A percentile compares a stretch with the other conserved stretches of the same genome.
Conservation (phyloP, 2,113 vertebrate species). For the Numenius arquata region DNA sequence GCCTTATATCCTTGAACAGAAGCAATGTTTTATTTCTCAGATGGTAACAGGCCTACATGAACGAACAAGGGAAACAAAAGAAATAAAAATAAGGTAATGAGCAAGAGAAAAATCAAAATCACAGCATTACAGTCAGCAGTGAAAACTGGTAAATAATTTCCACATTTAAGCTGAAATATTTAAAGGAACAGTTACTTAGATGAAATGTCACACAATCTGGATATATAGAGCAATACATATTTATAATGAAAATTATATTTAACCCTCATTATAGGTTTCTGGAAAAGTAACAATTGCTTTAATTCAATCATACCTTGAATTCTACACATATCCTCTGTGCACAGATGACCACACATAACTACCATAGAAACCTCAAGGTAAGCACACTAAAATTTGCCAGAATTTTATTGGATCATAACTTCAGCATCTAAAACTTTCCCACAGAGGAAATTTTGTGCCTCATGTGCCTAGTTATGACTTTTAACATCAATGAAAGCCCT, state of each 20-base stretch:
- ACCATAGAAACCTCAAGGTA: not conserved
- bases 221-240: not conserved
- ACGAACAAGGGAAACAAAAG: conserved; percentile 75
- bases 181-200: conserved; percentile 40
- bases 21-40: conserved; percentile 72
- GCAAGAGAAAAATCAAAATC: conserved; percentile 73
- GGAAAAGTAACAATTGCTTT: conserved; percentile 40
- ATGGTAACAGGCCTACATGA: conserved; percentile 67
- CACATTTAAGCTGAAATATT: conserved; percentile 58
- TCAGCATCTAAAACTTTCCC: not conserved
- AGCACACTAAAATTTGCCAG: not conserved
- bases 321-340: not conserved
- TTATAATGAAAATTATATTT: conserved; percentile 59
- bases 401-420: not conserved
- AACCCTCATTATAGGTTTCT: conserved; percentile 70
- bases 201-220: conserved; percentile 7
- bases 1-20: conserved; percentile 99
- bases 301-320: conserved; percentile 74
- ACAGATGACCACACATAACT: not conserved
- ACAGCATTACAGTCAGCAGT: conserved; percentile 70
- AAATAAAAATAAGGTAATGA: conserved; percentile 75
- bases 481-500: not conserved
- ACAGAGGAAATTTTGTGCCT: not conserved
- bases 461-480: not conserved
- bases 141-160: conserved; percentile 62